Percentiles rank a stretch among this genome's conserved stretches.
Evolutionary conservation across 2,888 invertebrate genomes (phyloP).

Genomic region (Cosmopolites sordidus): DNA sequence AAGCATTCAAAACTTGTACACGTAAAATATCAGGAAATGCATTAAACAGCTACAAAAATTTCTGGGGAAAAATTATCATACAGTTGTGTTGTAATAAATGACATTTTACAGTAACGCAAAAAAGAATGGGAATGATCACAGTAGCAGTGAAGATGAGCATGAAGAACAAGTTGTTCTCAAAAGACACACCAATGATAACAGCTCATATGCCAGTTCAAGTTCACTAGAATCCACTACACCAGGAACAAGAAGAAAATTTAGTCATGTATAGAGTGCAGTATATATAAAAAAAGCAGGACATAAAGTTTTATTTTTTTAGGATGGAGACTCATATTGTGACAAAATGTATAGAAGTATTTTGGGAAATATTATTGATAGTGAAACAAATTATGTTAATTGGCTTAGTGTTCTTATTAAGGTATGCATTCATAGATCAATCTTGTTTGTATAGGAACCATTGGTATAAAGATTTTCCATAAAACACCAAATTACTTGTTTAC

Average conservation of each 20-base stretch:
- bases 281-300: background rate
- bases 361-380: slow-evolving; percentile 86
- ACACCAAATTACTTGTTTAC: too few species aligned
- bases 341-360: slow-evolving; percentile 86
- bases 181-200: slow-evolving; percentile 44
- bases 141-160: slow-evolving; percentile 45
- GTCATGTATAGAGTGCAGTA: slow-evolving; percentile 31
- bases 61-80: too few species aligned
- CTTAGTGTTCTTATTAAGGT: slow-evolving; percentile 85
- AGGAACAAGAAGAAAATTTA: slow-evolving; percentile 44
- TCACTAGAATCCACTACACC: slow-evolving; percentile 53
- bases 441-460: too few species aligned
- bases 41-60: too few species aligned
- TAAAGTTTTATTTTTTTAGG: slow-evolving; percentile 30
- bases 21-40: too few species aligned
- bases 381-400: slow-evolving; percentile 85
- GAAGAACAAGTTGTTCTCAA: slow-evolving; percentile 51
- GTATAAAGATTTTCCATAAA: too few species aligned
- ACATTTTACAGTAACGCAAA: slow-evolving; percentile 34
- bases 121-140: slow-evolving; percentile 40
- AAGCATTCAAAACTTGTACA: too few species aligned
- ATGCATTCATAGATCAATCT: too few species aligned
- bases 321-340: slow-evolving; percentile 60
- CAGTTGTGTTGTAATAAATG: too few species aligned
- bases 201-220: slow-evolving; percentile 49